Conservation (phyloP, 2,113 vertebrate genomes). For the Myiopsitta monachus region DNA sequence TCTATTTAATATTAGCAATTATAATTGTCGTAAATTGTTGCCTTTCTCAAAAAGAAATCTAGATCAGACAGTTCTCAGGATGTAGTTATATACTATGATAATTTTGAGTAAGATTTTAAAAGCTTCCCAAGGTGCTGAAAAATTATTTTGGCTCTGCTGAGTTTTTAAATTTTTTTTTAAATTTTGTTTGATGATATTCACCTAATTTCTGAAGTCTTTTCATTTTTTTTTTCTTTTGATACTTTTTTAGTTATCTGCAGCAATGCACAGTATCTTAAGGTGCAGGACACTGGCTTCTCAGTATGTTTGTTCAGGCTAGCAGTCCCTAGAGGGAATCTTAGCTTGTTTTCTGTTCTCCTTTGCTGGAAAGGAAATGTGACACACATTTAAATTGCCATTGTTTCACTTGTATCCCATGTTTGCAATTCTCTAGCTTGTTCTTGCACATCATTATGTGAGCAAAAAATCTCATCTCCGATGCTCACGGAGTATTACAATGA, state of each 20-base stretch:
- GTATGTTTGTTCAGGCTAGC: background rate
- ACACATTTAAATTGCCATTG: background rate
- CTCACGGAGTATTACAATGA: background rate
- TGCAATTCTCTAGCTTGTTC: background rate
- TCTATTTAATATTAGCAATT: background rate
- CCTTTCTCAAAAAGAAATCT: background rate
- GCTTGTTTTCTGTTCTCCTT: background rate
- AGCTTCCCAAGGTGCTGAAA: background rate
- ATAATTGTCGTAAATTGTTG: background rate
- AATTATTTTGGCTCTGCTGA: fast-evolving
- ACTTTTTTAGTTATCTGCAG: background rate
- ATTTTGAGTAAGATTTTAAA: background rate
- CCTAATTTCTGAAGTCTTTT: background rate
- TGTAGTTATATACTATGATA: background rate
- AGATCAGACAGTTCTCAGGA: background rate
- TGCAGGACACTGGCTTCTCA: fast-evolving
- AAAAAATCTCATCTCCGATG: background rate
- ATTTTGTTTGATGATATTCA: background rate
- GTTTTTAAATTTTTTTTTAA: background rate
- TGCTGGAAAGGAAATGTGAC: background rate
- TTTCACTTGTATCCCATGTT: background rate
- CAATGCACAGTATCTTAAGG: background rate
- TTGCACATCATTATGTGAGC: background rate
- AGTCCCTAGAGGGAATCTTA: background rate
- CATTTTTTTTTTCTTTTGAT: background rate